Base-by-base conservation (phyloP, 2,797 vertebrate species). In the Serranus cabrilla region DNA sequence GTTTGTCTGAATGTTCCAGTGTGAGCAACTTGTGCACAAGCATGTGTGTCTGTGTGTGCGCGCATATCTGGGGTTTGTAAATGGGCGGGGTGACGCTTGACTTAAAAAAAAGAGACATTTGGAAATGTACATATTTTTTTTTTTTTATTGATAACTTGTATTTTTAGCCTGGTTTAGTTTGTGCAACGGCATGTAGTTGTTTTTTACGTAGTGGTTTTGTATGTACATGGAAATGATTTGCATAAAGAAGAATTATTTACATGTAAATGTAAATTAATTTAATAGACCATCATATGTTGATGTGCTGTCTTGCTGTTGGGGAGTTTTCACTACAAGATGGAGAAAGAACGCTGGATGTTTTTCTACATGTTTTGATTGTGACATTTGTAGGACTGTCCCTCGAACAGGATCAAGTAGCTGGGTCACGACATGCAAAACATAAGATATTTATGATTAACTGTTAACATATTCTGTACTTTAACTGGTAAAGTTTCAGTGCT, bases 91-190 rank as follows among this genome's bases (percentile, higher is more conserved):
- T 65, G 71, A 84, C 0, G 16, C 71, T 85, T 75, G 68, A 80
- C 78, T 82, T 74, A 34, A 56, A 63, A 56, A 60, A 18, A 51
- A 31, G 20, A 66, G 20, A 78, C 27, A 65, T 91, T 87, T 90
- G 84, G 78, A 93, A 91, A 89, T 95, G 93, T 95, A 95, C 85
- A 95, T 95, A 95, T 51, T 76, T 76, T 88, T 83, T 73, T 88
- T 80, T 78, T 76, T 91, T 85, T 76, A 78, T 73, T 65, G 71
- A 90, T 58, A 71, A 80, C 72, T 80, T 87, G 76, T 93, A 91
- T 94, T 93, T 93, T 92, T 92, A 85, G 91, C 87, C 87, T 76
- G 71, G 65, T 88, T 91, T 83, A 90, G 88, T 94, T 94, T 91
- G 92, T 94, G 92, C 83, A 65, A 86, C 75, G 69, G 93, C 94